Evolutionary conservation across 2,113 vertebrate species (phyloP), one percentile per base, ranked within the genome.

Genomic region (Hypanus sabinus): DNA sequence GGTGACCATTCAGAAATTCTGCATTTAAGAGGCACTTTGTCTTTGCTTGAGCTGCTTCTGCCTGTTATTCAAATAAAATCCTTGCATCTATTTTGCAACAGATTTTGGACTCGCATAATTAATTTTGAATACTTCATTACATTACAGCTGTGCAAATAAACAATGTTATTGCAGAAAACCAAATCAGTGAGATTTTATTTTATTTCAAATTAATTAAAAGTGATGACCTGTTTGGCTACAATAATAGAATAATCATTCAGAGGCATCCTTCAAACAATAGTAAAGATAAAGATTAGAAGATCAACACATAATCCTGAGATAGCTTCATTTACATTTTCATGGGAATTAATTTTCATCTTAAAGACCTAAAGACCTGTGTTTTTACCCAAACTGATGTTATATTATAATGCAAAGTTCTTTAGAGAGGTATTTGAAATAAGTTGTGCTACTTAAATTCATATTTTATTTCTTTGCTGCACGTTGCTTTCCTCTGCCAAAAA

Each of bases 41-140:
- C 71, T 38, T 71, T 33, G 7, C 68, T 93, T 93, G 38, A 38
- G 10, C 70, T 71, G 24, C 88, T 71, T 92, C n/a, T 36, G 88
- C 11, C 88, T 92, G 62, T 68, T 33, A 22, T 16, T 62, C 22
- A 11, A 92, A 70, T 62, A 70, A 33, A 92, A 70, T 71, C 70
- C 30, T 92, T 70, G 11, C 20, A 33, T 68, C 0, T 14, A 30
- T 27, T 93, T 73, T 55, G 38, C 36, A 75, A 75, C 24, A 93
- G 91, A 36, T 30, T 93, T 93, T 93, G 68, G 36, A 5, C 55
- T 93, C 16, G 12, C 68, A 36, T 91, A 91, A 91, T 93, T 93
- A 38, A 93, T 93, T 73, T 93, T 93, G 91, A 93, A 46, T 24
- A 12, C 38, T 71, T 33, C 24, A 38, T 71, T 93, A 73, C 16